A percentile compares a stretch with the other conserved stretches of the same genome.
phyloP scores from a whole-genome alignment of 2,888 invertebrate genomes.

The Apoda limacodes region DNA sequence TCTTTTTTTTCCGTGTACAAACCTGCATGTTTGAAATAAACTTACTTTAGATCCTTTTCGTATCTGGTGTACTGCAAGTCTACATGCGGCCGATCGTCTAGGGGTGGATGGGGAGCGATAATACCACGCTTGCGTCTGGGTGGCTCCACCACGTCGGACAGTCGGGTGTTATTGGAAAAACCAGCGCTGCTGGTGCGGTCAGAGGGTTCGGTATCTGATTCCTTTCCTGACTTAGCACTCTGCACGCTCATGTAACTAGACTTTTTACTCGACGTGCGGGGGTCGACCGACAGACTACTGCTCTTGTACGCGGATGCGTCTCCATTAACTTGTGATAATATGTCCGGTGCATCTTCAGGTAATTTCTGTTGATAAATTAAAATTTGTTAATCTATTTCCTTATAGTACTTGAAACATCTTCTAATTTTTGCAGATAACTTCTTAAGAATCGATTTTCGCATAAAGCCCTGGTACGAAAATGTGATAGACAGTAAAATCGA shows the following conservation, averaged over 20 bases:
- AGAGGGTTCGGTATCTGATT: constrained; percentile 22
- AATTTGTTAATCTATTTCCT: too few species aligned
- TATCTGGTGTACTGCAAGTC: constrained; percentile 64
- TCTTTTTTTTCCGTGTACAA: too few species aligned
- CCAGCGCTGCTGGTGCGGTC: constrained; percentile 42
- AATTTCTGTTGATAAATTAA: too few species aligned
- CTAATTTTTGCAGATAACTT: too few species aligned
- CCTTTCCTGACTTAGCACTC: constrained; percentile 33
- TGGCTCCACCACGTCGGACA: constrained; percentile 42
- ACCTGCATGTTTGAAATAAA: constrained; percentile 7
- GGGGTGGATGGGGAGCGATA: constrained; percentile 60
- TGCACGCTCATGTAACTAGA: constrained; percentile 39
- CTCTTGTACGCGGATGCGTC: too few species aligned
- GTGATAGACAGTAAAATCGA: too few species aligned
- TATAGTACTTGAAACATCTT: too few species aligned
- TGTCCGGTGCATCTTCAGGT: too few species aligned
- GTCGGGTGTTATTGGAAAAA: constrained; percentile 44
- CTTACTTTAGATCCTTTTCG: constrained; percentile 69
- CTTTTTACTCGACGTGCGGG: constrained; percentile 31
- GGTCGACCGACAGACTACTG: constrained; percentile 25
- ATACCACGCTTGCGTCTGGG: constrained; percentile 59
- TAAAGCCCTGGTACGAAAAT: too few species aligned
- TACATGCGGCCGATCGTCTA: constrained; percentile 44
- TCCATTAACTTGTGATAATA: too few species aligned
- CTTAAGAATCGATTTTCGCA: too few species aligned